Evolutionary conservation across 1,140 invertebrate species (phyloP).

Genomic region (Gonioctena quinquepunctata): DNA sequence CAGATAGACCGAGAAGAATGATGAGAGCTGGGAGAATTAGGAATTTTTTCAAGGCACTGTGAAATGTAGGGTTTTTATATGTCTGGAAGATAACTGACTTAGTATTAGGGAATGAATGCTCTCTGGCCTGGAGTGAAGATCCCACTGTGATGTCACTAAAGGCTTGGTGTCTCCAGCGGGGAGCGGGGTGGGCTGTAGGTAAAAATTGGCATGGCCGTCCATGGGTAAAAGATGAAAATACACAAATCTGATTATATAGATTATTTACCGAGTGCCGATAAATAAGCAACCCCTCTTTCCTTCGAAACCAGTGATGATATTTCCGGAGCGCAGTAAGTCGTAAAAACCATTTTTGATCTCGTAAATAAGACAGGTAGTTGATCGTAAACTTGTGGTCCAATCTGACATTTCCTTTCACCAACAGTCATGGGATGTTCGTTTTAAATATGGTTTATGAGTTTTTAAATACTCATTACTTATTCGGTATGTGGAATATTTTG

Average conservation of each 20-base stretch:
- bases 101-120: no score
- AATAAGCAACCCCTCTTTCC: neutral
- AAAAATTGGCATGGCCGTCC: conserved; percentile 55
- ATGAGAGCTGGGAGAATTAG: no score
- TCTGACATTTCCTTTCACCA: conserved; percentile 52
- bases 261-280: conserved; percentile 16
- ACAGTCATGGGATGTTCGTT: conserved; percentile 36
- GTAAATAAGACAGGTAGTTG: conserved; percentile 44
- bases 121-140: neutral
- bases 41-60: no score
- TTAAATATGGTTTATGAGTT: conserved; percentile 40
- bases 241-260: conserved; percentile 35
- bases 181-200: conserved; percentile 37
- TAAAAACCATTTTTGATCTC: conserved; percentile 9
- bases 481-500: neutral
- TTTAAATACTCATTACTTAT: conserved; percentile 1
- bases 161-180: conserved; percentile 44
- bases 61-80: no score
- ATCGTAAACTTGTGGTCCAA: conserved; percentile 42
- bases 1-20: no score
- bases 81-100: no score
- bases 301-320: neutral
- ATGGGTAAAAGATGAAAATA: conserved; percentile 39
- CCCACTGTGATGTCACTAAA: conserved; percentile 29
- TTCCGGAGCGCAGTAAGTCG: conserved; percentile 21